These are phyloP conservation scores for Dynastes hyllus DNA, from an alignment of 2,888 invertebrate genomes.

Conservation along the genomic window DNA sequence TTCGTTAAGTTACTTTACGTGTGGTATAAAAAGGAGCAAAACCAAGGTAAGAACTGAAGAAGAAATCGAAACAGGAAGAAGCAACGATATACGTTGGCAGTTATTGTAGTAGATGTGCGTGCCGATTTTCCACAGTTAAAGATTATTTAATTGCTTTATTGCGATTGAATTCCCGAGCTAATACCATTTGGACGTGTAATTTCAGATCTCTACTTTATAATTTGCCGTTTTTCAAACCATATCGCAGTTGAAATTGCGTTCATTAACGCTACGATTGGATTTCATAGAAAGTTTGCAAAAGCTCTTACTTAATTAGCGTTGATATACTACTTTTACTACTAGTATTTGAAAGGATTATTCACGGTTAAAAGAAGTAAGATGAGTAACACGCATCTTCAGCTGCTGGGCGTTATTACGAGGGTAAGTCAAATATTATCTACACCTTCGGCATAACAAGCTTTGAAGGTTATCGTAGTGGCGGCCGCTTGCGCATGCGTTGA, in stretches of 20 bases:
- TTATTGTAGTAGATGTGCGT: background rate
- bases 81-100: background rate
- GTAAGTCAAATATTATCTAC: too few relatives aligned
- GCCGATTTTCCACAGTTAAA: slow-evolving; percentile 1
- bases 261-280: background rate
- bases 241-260: background rate
- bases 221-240: too few relatives aligned
- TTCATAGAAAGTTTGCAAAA: background rate
- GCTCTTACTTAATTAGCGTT: background rate
- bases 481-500: too few relatives aligned
- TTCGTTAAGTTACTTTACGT: background rate
- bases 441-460: too few relatives aligned
- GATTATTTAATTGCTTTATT: slow-evolving; percentile 5
- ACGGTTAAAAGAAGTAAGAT: too few relatives aligned
- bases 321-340: background rate
- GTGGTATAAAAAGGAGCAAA: background rate
- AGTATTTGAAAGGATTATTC: too few relatives aligned
- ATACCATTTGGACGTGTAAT: too few relatives aligned
- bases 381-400: too few relatives aligned
- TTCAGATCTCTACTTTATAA: too few relatives aligned
- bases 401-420: too few relatives aligned
- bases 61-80: background rate
- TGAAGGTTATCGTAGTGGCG: too few relatives aligned
- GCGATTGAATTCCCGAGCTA: background rate
- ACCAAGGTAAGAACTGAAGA: background rate